Conservation (phyloP, 2,888 invertebrate genomes). For the Eupithecia exiguata region DNA sequence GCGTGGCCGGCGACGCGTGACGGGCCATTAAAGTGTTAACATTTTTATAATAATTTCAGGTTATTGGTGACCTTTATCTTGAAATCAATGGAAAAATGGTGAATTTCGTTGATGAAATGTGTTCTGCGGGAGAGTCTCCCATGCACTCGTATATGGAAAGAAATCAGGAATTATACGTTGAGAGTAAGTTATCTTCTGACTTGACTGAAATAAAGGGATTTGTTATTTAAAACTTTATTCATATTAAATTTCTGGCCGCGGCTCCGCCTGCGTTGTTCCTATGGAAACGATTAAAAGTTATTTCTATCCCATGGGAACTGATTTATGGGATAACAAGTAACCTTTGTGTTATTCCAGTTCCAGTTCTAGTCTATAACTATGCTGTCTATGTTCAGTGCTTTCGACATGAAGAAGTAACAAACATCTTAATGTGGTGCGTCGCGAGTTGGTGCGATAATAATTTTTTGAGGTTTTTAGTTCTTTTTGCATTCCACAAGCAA, state of each 20-base stretch:
- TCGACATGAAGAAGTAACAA: background rate
- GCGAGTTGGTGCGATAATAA: too few relatives aligned
- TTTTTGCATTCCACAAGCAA: too few relatives aligned
- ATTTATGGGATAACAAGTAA: background rate
- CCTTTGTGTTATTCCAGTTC: too few relatives aligned
- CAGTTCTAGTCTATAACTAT: background rate
- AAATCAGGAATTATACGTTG: conserved; percentile 53
- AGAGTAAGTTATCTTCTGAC: conserved; percentile 50
- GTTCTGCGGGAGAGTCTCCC: conserved; percentile 51
- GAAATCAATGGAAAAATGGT: conserved; percentile 47
- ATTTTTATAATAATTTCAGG: conserved; percentile 48
- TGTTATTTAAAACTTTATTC: background rate
- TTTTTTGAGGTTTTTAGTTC: too few relatives aligned
- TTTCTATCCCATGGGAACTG: background rate
- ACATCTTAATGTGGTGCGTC: too few relatives aligned
- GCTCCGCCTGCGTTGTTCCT: background rate
- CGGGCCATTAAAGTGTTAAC: background rate
- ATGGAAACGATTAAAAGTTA: background rate
- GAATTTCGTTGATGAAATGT: conserved; percentile 59
- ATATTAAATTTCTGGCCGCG: background rate
- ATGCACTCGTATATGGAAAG: conserved; percentile 52
- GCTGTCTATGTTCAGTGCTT: background rate
- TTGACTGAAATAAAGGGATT: background rate
- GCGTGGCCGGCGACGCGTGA: too few relatives aligned
- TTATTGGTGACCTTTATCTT: conserved; percentile 62